Conservation (phyloP, 2,888 invertebrate genomes). For the Allophyes oxyacanthae region DNA sequence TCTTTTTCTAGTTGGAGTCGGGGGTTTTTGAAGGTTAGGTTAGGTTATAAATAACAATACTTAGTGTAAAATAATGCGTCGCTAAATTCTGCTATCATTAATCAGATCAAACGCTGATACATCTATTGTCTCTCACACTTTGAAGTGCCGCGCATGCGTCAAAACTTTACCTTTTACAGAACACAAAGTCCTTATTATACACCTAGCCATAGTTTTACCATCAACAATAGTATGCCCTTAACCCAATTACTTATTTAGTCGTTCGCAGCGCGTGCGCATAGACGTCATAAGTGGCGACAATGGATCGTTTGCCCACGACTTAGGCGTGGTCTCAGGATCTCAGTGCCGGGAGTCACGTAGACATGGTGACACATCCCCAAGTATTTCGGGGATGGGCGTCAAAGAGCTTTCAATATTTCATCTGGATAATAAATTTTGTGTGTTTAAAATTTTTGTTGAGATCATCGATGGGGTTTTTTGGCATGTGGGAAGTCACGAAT, state of each 20-base stretch:
- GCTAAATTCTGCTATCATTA: conserved; percentile 8
- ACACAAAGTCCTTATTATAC: conserved; percentile 28
- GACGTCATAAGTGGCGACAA: conserved; percentile 58
- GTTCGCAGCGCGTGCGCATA: conserved; percentile 23
- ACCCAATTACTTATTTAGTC: conserved; percentile 49
- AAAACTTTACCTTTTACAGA: conserved; percentile 34
- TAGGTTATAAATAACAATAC: too few species aligned
- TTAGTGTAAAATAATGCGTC: too few species aligned
- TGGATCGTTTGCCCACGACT: conserved; percentile 54
- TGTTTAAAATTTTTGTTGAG: too few species aligned
- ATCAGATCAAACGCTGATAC: conserved; percentile 7
- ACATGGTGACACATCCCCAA: conserved; percentile 34
- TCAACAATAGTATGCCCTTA: conserved; percentile 49
- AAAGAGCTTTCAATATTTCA: conserved; percentile 16
- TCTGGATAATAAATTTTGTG: conserved; percentile 1
- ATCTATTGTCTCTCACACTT: conserved; percentile 35
- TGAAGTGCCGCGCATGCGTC: conserved; percentile 23
- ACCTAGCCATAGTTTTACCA: conserved; percentile 25
- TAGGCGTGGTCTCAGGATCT: conserved; percentile 37
- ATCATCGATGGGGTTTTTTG: too few species aligned
- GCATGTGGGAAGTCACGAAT: too few species aligned
- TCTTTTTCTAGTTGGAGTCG: too few species aligned
- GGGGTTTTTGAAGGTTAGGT: too few species aligned
- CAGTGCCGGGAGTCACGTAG: conserved; percentile 57
- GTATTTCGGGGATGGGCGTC: conserved; percentile 21